phyloP scores from a whole-genome alignment of 2,888 invertebrate species.

The Aphrophora alni region DNA sequence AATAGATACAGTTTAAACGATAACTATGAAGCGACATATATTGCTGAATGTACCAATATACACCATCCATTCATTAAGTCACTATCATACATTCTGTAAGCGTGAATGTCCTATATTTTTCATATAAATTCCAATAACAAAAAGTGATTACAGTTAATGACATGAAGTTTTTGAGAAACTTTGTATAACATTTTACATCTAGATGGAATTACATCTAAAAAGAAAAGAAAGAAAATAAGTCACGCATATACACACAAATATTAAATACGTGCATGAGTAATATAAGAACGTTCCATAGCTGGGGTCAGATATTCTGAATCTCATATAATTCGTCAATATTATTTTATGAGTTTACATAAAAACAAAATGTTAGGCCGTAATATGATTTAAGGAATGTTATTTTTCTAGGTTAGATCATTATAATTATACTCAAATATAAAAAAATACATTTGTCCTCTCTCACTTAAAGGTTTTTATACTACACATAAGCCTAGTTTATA shows the following conservation, averaged over 20 bases:
- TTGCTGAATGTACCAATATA: neutral
- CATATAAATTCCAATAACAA: neutral
- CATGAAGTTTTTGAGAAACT: neutral
- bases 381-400: no score
- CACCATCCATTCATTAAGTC: neutral
- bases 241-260: neutral
- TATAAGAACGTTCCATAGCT: neutral
- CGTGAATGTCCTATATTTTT: no score
- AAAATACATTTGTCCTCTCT: no score
- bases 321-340: no score
- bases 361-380: no score
- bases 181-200: neutral
- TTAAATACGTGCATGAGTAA: neutral
- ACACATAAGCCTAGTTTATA: no score
- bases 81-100: neutral
- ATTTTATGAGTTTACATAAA: no score
- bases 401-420: no score
- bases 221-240: neutral
- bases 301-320: neutral
- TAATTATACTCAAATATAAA: no score
- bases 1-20: no score
- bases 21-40: no score
- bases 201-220: neutral
- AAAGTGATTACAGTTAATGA: neutral
- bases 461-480: no score